phyloP scores from a whole-genome alignment of 37 sponge, comb jelly and placozoan species.

The Haliclona indistincta region DNA sequence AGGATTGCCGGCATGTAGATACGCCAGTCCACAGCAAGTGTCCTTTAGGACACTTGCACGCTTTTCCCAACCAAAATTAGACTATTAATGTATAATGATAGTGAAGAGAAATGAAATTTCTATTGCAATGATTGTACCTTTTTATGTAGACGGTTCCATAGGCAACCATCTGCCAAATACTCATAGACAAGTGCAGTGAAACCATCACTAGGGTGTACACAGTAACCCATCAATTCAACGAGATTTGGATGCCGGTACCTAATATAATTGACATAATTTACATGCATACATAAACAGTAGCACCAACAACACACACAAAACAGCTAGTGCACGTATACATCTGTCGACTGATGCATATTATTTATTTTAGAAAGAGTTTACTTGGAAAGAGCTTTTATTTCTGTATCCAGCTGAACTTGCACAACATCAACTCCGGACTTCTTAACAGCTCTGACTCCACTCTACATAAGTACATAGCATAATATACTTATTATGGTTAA shows the following conservation, averaged over 20 bases:
- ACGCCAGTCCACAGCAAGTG: slow-evolving; percentile 17
- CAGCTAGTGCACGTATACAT: no score
- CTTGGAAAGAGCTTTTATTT: no score
- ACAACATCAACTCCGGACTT: no score
- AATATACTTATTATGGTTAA: no score
- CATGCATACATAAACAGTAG: no score
- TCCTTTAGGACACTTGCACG: slow-evolving; percentile 8
- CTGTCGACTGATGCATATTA: no score
- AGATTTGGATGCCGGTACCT: slow-evolving; percentile 28
- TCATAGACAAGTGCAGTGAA: slow-evolving; percentile 14
- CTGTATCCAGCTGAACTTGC: no score
- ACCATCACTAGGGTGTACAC: slow-evolving; percentile 7
- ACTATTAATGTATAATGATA: background rate
- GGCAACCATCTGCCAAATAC: slow-evolving; percentile 10
- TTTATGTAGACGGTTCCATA: slow-evolving; percentile 7
- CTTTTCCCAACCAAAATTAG: background rate
- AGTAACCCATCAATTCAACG: slow-evolving; percentile 9
- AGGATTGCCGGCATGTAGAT: slow-evolving; percentile 21
- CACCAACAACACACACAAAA: no score
- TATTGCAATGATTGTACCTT: background rate
- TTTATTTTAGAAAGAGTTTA: no score
- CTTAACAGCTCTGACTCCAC: no score
- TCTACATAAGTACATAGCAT: no score
- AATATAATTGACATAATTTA: no score
- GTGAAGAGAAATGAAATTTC: background rate